Evolutionary conservation across 2,113 vertebrate genomes (phyloP), one percentile per base, ranked within the genome.

Genomic region (Oryzias woworae): DNA sequence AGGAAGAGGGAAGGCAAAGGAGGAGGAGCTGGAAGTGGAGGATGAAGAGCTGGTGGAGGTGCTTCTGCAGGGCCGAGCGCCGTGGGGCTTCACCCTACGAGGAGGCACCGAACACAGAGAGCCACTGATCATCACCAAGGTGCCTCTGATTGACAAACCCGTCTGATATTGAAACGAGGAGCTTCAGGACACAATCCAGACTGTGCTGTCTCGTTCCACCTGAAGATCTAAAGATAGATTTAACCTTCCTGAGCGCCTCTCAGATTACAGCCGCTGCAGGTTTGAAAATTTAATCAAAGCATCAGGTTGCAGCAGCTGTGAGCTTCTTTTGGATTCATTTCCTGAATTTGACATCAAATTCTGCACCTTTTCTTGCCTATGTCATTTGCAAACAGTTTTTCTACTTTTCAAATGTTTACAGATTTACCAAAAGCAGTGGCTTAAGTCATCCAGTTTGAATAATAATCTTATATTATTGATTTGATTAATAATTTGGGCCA

Each of bases 21-120:
- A 58, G 3, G 58, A 55, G 44, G 0, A 13, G 15, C 17, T 53
- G 46, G 50, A 58, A 3, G 58, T 52, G 45, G 58, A 65, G 53
- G 73, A 49, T 0, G 69, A 60, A 1, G 74, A 62, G 69, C 74
- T 79, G 74, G 72, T 85, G 74, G 68, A 86, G 76, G 72, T 84
- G 59, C 74, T 71, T 58, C 86, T 85, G 31, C 57, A 7, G 42
- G 84, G 78, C 6, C 80, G 91, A 20, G 92, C 94, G 1, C 95
- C 95, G 0, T 96, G 95, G 95, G 95, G 95, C 56, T 97, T 96
- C 86, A 95, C 93, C 15, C 66, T 96, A 61, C 94, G 93, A 76
- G 95, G 95, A 53, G 94, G 95, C 15, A 92, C 80, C 1, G 95
- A 96, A 77, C 93, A 95, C 69, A 73, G 92, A 3, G 95, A 96